Conservation (phyloP, 2,888 invertebrate species). For the Eurytoma californica region DNA sequence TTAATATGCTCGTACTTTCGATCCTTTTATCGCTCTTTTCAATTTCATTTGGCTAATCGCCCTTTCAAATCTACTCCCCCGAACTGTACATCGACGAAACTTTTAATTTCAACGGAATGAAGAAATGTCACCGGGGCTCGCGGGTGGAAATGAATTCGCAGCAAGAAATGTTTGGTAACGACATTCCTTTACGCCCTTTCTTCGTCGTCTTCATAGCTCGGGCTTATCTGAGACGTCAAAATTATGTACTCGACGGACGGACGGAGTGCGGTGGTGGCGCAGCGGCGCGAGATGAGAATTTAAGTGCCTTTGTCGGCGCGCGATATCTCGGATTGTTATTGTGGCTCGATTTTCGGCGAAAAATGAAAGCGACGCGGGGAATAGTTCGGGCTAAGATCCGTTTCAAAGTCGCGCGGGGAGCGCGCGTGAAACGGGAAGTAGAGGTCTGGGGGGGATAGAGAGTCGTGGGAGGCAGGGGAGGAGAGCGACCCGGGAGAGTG, state of each 20-base stretch:
- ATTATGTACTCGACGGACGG: slow-evolving; percentile 61
- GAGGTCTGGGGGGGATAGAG: slow-evolving; percentile 23
- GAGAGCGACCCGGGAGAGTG: background rate
- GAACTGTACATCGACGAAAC: too few relatives aligned
- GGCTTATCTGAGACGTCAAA: slow-evolving; percentile 65
- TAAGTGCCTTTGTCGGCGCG: slow-evolving; percentile 37
- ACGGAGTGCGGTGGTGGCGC: slow-evolving; percentile 16
- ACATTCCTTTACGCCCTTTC: slow-evolving; percentile 10
- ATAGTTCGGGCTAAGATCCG: slow-evolving; percentile 37
- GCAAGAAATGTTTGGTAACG: background rate
- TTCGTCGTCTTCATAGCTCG: slow-evolving; percentile 41
- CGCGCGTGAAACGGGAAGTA: background rate
- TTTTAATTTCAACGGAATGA: background rate
- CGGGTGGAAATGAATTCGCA: too few relatives aligned
- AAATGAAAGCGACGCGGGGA: background rate
- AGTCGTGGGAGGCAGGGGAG: background rate
- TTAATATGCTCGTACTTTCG: too few relatives aligned
- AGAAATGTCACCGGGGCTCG: background rate
- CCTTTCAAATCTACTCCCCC: background rate
- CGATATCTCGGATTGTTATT: slow-evolving; percentile 34
- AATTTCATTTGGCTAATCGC: too few relatives aligned
- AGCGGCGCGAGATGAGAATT: slow-evolving; percentile 21
- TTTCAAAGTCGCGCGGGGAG: slow-evolving; percentile 54
- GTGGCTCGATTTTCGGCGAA: slow-evolving; percentile 19
- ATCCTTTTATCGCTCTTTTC: too few relatives aligned